Base-by-base conservation (phyloP, 2,797 vertebrate genomes). In the Acanthurus leucopareius region DNA sequence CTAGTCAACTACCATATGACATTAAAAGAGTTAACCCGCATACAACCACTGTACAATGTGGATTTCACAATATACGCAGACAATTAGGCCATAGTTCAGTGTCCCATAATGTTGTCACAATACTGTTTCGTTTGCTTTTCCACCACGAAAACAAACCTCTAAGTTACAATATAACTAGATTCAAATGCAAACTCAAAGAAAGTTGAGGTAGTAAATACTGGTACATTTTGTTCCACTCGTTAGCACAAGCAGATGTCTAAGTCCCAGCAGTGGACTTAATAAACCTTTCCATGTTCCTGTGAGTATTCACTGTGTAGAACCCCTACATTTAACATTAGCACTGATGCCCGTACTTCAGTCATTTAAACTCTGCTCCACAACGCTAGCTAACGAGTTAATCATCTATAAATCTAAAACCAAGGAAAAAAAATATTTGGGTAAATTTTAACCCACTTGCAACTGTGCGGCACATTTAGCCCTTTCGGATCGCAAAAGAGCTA, bases 391-490 rank as follows among this genome's bases (percentile, higher is more conserved):
- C 25, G 5, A 11, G 0, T 20, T 25, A 2, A 40, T 10, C 40
- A 63, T 1, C 19, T n/a, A 44, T 11, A 61, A 13, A 60, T 11
- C 3, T 4, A 44, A 47, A n/a, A 54, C 19, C 56, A 32, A 8
- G 0, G 1, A 2, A 15, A 13, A 53, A 9, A 4, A 32, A 32
- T 5, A 28, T 38, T 8, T 11, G 1, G 0, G 1, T 2, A 0
- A 54, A n/a, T 9, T 7, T 48, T 20, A n/a, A 42, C 2, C 28
- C 9, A 1, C 3, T 1, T 22, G 9, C 2, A 7, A 22, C 2
- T 22, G 8, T 2, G 3, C 56, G 8, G 51, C 1, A 16, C 5
- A 9, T 20, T 20, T 35, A 6, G 0, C 17, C 22, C 10, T 49
- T 2, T 19, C 7, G 40, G 20, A 9, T 19, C 0, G 5, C 42